phyloP scores from a whole-genome alignment of 2,113 vertebrate genomes.

The Burhinus oedicnemus region DNA sequence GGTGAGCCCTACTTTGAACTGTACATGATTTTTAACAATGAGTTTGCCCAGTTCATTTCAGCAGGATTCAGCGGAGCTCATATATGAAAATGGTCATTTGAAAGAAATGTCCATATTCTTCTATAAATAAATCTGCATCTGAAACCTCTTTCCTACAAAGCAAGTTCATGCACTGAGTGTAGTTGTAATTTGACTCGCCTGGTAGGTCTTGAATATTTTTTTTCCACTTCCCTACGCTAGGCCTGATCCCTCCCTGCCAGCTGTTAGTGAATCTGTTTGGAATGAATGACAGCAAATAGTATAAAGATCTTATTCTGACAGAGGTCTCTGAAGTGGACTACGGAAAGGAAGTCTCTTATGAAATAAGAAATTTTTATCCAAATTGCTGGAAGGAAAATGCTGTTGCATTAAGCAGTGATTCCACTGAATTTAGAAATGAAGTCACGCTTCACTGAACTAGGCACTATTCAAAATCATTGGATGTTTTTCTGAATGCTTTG shows the following conservation, averaged over 20 bases:
- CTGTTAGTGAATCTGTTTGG: not conserved
- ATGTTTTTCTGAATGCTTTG: not conserved
- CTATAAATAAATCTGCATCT: not conserved
- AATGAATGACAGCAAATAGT: not conserved
- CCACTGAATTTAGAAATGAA: not conserved
- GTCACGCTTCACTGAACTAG: not conserved
- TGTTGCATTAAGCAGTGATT: not conserved
- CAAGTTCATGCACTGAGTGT: not conserved
- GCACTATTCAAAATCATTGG: not conserved
- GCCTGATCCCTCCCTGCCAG: not conserved
- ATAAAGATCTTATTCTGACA: slow-evolving; percentile 5
- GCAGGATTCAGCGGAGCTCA: not conserved
- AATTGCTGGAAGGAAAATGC: not conserved
- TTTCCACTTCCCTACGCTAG: not conserved
- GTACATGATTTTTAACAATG: not conserved
- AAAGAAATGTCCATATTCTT: not conserved
- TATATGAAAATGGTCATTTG: not conserved
- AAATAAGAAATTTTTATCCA: not conserved
- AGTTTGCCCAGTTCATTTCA: not conserved
- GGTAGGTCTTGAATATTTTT: not conserved
- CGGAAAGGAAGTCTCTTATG: slow-evolving; percentile 8
- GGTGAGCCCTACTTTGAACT: not conserved
- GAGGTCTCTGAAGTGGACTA: slow-evolving; percentile 1
- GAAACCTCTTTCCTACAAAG: not conserved
- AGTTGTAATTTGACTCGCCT: not conserved